These are phyloP conservation scores for Cephalopachus bancanus DNA, from an alignment of 2,797 vertebrate species.

Conservation along the genomic window DNA sequence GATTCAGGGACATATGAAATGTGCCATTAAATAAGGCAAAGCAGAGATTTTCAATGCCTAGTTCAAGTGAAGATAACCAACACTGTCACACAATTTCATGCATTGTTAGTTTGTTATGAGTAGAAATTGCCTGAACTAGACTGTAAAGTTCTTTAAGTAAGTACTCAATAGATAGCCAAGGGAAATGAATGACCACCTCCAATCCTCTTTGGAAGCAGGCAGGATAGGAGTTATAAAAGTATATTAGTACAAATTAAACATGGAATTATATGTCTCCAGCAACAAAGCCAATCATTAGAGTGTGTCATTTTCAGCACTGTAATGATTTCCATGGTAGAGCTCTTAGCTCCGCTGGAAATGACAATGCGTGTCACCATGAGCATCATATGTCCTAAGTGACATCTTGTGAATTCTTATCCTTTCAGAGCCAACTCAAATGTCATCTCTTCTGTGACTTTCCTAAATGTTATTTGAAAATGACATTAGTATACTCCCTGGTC, in stretches of 20 bases:
- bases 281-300: neutral
- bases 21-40: neutral
- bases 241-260: conserved; percentile 19
- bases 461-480: conserved; percentile 66
- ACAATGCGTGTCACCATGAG: conserved; percentile 20
- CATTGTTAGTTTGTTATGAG: conserved; percentile 11
- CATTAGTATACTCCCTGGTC: conserved; percentile 1
- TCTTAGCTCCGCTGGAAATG: conserved; percentile 26
- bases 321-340: neutral
- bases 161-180: neutral
- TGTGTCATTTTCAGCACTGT: neutral
- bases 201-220: neutral
- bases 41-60: neutral
- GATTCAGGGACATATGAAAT: neutral
- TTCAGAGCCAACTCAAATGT: conserved; percentile 45
- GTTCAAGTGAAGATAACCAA: neutral
- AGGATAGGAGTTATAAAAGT: neutral
- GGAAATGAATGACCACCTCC: neutral
- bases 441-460: conserved; percentile 49
- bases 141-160: conserved; percentile 13
- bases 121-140: neutral
- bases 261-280: neutral
- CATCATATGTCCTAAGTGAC: neutral
- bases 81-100: neutral
- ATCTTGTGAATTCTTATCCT: neutral